A percentile compares a stretch with the other conserved stretches of the same genome.
Conservation (phyloP, 1,140 invertebrate species). For the Tetramorium simillimum region DNA sequence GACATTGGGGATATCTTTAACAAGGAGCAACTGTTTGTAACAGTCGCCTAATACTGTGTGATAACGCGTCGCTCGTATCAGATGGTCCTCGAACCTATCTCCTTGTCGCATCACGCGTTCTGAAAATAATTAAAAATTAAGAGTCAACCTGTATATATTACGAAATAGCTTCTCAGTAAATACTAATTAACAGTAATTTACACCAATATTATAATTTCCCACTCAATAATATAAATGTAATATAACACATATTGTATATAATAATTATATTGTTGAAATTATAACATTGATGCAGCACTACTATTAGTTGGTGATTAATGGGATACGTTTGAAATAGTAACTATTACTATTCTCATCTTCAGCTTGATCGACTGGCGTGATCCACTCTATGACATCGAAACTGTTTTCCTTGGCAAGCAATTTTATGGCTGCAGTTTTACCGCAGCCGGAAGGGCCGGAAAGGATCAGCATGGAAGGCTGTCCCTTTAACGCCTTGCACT, state of each 20-base stretch:
- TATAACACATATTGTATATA: too few relatives aligned
- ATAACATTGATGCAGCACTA: too few relatives aligned
- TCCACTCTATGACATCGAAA: constrained; percentile 89
- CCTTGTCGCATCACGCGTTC: constrained; percentile 66
- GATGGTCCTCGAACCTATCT: constrained; percentile 89
- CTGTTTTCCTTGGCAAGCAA: constrained; percentile 87
- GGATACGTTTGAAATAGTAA: background rate
- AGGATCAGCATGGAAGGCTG: constrained; percentile 87
- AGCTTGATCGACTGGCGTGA: constrained; percentile 88
- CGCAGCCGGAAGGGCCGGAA: constrained; percentile 90
- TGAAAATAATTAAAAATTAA: too few relatives aligned
- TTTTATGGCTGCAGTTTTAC: constrained; percentile 89
- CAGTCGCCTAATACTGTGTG: constrained; percentile 87
- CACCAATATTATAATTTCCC: too few relatives aligned
- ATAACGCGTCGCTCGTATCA: constrained; percentile 89
- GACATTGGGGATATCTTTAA: constrained; percentile 92
- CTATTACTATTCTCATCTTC: constrained; percentile 82
- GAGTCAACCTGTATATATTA: background rate
- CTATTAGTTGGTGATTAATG: too few relatives aligned
- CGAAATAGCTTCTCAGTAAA: background rate
- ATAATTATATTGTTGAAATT: too few relatives aligned
- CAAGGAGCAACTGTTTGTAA: constrained; percentile 86
- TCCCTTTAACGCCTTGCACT: constrained; percentile 72
- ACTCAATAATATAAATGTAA: too few relatives aligned
- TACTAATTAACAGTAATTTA: too few relatives aligned